Evolutionary conservation across 2,888 invertebrate genomes (phyloP).

Genomic region (Bruchidius siliquastri): DNA sequence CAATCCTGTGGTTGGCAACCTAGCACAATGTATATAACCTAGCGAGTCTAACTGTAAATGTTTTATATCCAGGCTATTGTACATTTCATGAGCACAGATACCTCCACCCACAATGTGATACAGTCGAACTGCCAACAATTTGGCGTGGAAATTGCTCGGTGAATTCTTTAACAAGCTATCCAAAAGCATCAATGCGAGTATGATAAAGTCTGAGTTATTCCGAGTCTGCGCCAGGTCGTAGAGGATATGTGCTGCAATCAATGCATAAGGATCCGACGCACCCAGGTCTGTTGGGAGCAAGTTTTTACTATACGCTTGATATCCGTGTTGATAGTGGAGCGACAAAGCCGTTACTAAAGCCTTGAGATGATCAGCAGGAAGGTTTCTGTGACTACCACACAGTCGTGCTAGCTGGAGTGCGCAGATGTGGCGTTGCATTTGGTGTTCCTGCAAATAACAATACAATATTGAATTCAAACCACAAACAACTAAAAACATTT

Average conservation of each 20-base stretch:
- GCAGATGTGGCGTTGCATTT: conserved; percentile 79
- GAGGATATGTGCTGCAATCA: conserved; percentile 72
- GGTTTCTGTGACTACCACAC: conserved; percentile 61
- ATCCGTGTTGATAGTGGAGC: conserved; percentile 62
- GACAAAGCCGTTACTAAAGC: conserved; percentile 59
- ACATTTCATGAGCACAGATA: conserved; percentile 67
- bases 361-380: conserved; percentile 53
- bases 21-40: conserved; percentile 76
- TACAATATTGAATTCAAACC: no score
- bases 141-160: conserved; percentile 85
- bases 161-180: conserved; percentile 72
- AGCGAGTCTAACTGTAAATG: conserved; percentile 90
- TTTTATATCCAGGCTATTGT: conserved; percentile 80
- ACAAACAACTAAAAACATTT: no score
- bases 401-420: conserved; percentile 71
- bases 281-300: conserved; percentile 67
- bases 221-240: conserved; percentile 54
- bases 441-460: conserved; percentile 53
- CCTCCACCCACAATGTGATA: conserved; percentile 75
- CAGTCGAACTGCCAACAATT: conserved; percentile 74
- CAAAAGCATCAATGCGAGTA: conserved; percentile 64
- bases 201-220: conserved; percentile 53
- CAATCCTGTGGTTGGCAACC: conserved; percentile 69
- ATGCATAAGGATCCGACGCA: conserved; percentile 73
- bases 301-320: conserved; percentile 52